phyloP scores from a whole-genome alignment of 37 sponge, comb jelly and placozoan species.

The Corticium candelabrum region DNA sequence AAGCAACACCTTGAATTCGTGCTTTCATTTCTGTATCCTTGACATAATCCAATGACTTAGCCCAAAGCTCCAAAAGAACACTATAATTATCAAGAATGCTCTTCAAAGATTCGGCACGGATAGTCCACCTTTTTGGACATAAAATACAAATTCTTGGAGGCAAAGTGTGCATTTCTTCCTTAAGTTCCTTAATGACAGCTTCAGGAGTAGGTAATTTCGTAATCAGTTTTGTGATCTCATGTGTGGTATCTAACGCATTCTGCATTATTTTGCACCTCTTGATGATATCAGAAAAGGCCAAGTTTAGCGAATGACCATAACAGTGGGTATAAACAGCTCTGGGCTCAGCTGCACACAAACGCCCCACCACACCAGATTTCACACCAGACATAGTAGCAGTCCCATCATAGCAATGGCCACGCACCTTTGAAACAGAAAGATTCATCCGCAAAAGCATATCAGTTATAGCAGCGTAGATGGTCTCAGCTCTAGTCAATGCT shows the following conservation, averaged over 20 bases:
- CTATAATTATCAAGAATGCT: constrained; percentile 46
- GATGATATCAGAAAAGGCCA: constrained; percentile 7
- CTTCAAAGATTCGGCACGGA: constrained; percentile 41
- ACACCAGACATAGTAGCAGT: constrained; percentile 31
- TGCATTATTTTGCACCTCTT: constrained; percentile 40
- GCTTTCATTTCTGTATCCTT: constrained; percentile 57
- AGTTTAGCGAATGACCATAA: constrained; percentile 45
- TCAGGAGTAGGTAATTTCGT: constrained; percentile 39
- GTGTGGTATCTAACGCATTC: constrained; percentile 44
- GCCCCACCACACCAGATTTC: constrained; percentile 30
- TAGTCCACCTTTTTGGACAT: constrained; percentile 62
- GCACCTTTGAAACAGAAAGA: constrained; percentile 32
- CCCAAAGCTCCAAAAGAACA: constrained; percentile 36
- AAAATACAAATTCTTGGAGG: constrained; percentile 36
- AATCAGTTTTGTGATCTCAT: constrained; percentile 42
- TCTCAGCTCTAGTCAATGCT: no score
- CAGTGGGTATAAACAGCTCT: constrained; percentile 49
- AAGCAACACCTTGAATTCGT: constrained; percentile 36
- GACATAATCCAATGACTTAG: constrained; percentile 22
- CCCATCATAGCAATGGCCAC: constrained; percentile 55
- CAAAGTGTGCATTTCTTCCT: constrained; percentile 23
- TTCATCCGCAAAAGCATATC: constrained; percentile 40
- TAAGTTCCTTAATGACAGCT: constrained; percentile 26
- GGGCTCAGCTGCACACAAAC: constrained; percentile 23
- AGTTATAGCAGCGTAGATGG: constrained; percentile 6